Evolutionary conservation across 2,113 vertebrate species (phyloP).

Genomic region (Syngnathus floridae): DNA sequence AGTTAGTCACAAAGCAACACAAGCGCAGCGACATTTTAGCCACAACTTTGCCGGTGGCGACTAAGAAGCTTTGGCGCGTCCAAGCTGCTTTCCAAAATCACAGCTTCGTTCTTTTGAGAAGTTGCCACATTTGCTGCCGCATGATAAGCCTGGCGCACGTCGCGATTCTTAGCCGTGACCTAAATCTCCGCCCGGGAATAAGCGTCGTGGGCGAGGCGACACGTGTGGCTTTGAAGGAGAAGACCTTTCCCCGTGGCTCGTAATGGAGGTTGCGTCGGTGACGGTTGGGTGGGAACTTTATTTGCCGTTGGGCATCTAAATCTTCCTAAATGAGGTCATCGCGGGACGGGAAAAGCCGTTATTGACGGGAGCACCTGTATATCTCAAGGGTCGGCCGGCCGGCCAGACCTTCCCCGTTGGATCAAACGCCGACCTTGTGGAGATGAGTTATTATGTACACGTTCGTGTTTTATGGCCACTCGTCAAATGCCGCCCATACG

Average conservation of each 20-base stretch:
- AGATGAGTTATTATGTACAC: neutral
- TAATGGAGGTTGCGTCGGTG: too few species aligned
- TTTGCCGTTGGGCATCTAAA: too few species aligned
- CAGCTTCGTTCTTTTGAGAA: constrained; percentile 33
- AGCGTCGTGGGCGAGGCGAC: constrained; percentile 28
- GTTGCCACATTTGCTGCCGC: constrained; percentile 30
- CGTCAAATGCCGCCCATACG: neutral
- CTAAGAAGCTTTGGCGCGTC: constrained; percentile 42
- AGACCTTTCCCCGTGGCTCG: neutral
- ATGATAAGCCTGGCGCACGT: constrained; percentile 42
- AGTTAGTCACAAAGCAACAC: neutral
- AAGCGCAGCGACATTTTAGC: neutral
- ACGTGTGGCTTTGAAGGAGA: constrained; percentile 13
- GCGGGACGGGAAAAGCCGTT: neutral
- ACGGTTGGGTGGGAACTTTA: too few species aligned
- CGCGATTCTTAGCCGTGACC: constrained; percentile 54
- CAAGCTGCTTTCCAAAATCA: constrained; percentile 52
- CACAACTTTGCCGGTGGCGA: constrained; percentile 22
- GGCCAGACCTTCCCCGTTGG: neutral
- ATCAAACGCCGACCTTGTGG: neutral
- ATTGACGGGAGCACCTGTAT: neutral
- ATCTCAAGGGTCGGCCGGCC: neutral
- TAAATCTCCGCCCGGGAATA: constrained; percentile 55
- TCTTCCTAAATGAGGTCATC: neutral
- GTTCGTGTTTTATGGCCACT: neutral